Conservation (phyloP, 2,113 vertebrate genomes). For the Panurus biarmicus region DNA sequence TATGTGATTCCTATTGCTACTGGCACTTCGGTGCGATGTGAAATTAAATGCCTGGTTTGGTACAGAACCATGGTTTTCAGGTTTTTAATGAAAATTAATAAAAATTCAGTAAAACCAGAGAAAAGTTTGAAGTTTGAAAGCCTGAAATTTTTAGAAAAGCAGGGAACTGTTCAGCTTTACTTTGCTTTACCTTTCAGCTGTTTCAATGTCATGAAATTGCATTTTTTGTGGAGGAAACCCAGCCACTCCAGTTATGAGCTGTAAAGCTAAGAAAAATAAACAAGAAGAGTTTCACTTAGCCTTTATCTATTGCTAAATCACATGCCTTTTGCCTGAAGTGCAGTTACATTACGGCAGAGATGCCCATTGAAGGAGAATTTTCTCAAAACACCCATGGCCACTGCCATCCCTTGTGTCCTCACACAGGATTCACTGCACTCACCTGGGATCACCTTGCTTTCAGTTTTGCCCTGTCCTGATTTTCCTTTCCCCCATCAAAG, state of each 20-base stretch:
- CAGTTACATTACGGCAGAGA: not conserved
- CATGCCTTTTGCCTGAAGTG: not conserved
- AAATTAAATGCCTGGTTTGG: not conserved
- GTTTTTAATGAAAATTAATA: not conserved
- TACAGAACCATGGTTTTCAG: not conserved
- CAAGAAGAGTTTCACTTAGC: not conserved
- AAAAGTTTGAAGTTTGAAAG: not conserved
- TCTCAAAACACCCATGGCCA: not conserved
- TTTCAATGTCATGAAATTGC: not conserved
- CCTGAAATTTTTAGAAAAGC: not conserved
- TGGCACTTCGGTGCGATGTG: not conserved
- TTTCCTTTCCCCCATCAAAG: not conserved
- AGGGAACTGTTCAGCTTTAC: not conserved
- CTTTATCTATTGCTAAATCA: not conserved
- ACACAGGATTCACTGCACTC: not conserved
- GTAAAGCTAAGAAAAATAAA: slow-evolving; percentile 31
- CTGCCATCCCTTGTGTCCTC: not conserved
- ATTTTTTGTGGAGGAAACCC: not conserved
- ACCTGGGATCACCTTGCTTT: not conserved
- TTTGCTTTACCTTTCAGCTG: not conserved
- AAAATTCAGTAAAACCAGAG: not conserved
- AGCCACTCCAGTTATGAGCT: not conserved
- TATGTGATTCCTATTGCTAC: not conserved
- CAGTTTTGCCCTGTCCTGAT: not conserved
- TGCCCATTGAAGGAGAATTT: not conserved